Percentiles rank a stretch among this genome's conserved stretches.
Evolutionary conservation across 1,140 invertebrate species (phyloP).

Genomic region (Psix sp.): DNA sequence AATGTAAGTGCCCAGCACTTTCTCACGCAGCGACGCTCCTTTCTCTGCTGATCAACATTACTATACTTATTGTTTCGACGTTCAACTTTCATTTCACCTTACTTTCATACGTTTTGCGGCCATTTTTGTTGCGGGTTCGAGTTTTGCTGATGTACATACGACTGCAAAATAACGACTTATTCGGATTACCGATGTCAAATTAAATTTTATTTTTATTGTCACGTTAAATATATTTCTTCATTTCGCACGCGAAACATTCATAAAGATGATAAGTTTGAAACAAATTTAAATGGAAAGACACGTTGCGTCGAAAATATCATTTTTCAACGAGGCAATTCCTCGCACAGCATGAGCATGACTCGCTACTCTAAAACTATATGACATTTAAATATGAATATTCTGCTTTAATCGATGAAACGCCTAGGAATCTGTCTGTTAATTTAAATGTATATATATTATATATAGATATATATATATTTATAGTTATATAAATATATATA

Average conservation of each 20-base stretch:
- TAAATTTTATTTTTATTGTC: background rate
- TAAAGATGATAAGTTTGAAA: background rate
- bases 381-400: constrained; percentile 38
- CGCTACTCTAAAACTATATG: constrained; percentile 23
- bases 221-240: no score
- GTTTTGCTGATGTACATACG: constrained; percentile 15
- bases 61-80: constrained; percentile 13
- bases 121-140: constrained; percentile 36
- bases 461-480: no score
- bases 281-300: background rate
- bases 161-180: background rate
- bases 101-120: constrained; percentile 5
- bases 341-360: constrained; percentile 47
- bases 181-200: background rate
- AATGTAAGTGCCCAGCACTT: constrained; percentile 81
- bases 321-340: constrained; percentile 7
- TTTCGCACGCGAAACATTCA: no score
- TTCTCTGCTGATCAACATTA: constrained; percentile 20
- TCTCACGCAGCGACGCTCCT: constrained; percentile 29
- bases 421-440: constrained; percentile 40
- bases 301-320: background rate
- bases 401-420: constrained; percentile 37
- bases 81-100: constrained; percentile 14
- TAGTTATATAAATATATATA: no score
- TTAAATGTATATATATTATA: no score